Conservation (phyloP, 1,140 invertebrate species). For the Euura lappo region DNA sequence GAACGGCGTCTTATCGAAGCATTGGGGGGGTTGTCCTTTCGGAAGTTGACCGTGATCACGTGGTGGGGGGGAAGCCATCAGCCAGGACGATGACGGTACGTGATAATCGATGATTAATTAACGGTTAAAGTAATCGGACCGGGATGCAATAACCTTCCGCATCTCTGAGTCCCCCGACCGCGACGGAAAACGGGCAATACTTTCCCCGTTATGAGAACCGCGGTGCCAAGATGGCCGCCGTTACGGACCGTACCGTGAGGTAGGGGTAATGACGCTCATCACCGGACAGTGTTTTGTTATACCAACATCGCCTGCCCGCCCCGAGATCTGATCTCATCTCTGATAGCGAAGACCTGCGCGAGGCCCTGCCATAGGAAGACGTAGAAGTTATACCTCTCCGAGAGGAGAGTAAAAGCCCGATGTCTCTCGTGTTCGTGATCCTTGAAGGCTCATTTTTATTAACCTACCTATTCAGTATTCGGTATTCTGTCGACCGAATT, state of each 20-base stretch:
- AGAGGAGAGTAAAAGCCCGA: no score
- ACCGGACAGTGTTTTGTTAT: constrained; percentile 59
- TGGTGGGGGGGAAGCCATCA: not conserved
- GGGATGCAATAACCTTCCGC: constrained; percentile 2
- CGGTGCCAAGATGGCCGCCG: constrained; percentile 50
- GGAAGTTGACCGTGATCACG: not conserved
- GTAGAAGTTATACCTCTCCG: no score
- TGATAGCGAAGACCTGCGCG: constrained; percentile 50
- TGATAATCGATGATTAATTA: constrained; percentile 6
- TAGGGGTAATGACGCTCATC: constrained; percentile 60
- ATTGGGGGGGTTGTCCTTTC: not conserved
- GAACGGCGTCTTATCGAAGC: no score
- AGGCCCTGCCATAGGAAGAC: constrained; percentile 21
- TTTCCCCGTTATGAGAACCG: not conserved
- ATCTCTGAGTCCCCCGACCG: not conserved
- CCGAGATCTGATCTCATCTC: constrained; percentile 53
- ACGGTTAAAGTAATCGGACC: not conserved
- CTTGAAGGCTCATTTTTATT: no score
- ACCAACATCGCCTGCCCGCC: constrained; percentile 49
- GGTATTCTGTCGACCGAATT: no score
- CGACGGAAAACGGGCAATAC: not conserved
- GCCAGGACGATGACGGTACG: not conserved
- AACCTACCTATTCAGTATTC: no score
- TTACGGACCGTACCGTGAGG: constrained; percentile 32
- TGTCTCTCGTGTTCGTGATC: no score